phyloP scores from a whole-genome alignment of 2,113 vertebrate species.

The Dendrocopos noguchii region DNA sequence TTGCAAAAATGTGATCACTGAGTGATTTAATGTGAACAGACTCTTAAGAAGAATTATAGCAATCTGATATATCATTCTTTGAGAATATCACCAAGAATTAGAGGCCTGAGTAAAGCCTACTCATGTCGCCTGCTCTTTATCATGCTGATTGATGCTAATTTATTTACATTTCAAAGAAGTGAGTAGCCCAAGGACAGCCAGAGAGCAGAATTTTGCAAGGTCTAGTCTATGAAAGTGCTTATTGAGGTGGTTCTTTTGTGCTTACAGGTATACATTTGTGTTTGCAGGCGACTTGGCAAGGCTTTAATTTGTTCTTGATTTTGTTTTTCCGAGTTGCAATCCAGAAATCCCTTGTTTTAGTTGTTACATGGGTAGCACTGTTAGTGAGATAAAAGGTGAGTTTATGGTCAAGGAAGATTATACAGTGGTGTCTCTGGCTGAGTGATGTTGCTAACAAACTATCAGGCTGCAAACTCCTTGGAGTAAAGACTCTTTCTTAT shows the following conservation, averaged over 20 bases:
- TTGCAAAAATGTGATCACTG: rapidly evolving
- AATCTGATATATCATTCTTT: neutral
- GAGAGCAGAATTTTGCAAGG: neutral
- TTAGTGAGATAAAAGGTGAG: neutral
- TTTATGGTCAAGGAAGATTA: neutral
- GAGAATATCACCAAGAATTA: neutral
- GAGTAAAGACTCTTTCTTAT: neutral
- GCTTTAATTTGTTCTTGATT: neutral
- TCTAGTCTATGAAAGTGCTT: neutral
- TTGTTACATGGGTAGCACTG: neutral
- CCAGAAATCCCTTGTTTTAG: neutral
- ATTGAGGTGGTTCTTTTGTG: neutral
- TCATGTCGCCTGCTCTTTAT: neutral
- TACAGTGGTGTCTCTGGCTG: neutral
- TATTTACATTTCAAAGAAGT: neutral
- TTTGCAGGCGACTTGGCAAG: neutral
- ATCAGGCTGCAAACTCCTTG: neutral
- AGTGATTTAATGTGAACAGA: neutral
- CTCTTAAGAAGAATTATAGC: neutral
- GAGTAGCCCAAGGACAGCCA: neutral
- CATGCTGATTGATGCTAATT: neutral
- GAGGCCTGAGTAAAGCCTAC: neutral
- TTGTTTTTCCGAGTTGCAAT: neutral
- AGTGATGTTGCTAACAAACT: neutral
- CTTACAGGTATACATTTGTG: neutral